Percentiles rank a stretch among this genome's conserved stretches.
phyloP scores from a whole-genome alignment of 2,888 invertebrate species.

The Xestia sexstrigata region DNA sequence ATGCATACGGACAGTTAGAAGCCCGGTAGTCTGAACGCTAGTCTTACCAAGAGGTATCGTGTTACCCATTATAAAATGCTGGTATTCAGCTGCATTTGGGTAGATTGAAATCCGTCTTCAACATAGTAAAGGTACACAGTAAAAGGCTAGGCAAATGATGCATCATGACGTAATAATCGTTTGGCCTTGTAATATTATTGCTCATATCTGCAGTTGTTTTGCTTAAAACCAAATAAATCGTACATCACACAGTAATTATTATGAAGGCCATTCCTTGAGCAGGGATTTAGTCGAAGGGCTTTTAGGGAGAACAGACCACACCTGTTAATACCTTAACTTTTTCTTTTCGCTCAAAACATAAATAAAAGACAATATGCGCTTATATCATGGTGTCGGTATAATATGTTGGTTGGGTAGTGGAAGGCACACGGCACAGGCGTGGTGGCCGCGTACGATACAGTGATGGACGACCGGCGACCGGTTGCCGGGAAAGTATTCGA shows the following conservation, averaged over 20 bases:
- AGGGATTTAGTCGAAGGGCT: not conserved
- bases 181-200: not conserved
- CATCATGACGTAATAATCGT: not conserved
- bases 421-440: constrained; percentile 17
- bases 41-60: not conserved
- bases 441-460: constrained; percentile 46
- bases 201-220: not conserved
- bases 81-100: not conserved
- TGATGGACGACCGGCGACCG: constrained; percentile 56
- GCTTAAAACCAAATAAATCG: not conserved
- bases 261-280: no score
- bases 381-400: constrained; percentile 12
- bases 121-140: not conserved
- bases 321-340: constrained; percentile 4
- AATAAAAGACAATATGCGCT: constrained; percentile 31
- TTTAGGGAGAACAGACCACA: not conserved
- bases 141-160: not conserved
- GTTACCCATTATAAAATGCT: not conserved
- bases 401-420: constrained; percentile 1
- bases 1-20: not conserved
- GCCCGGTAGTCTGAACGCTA: not conserved
- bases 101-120: not conserved
- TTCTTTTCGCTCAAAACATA: constrained; percentile 25
- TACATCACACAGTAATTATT: no score
- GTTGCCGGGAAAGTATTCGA: constrained; percentile 56